Evolutionary conservation across 2,888 invertebrate genomes (phyloP), one percentile per base, ranked within the genome.

Genomic region (Drosophila quinaria): DNA sequence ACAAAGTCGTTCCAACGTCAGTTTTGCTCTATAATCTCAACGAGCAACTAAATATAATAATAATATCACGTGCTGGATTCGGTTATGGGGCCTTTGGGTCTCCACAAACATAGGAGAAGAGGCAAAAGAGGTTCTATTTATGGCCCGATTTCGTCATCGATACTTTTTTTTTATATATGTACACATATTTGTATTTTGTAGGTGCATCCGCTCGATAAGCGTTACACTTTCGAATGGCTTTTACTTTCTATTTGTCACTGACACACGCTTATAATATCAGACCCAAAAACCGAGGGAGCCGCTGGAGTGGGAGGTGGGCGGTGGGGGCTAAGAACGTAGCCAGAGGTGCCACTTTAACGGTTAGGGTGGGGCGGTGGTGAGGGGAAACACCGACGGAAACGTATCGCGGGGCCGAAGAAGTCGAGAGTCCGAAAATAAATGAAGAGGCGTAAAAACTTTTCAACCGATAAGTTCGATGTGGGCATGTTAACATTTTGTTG

Each of bases 381-480:
- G 31, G 15, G 25, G 8, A 2, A 1, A 15, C 37, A 42, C 37
- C 60, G 64, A 51, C 55, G 47, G 42, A 74, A 63, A 62, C 64
- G 44, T 51, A 79, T 66, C 61, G 70, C 54, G 35, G 50, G 35
- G 39, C 15, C 47, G 31, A 15, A 37, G 15, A 58, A 56, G 49
- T 52, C 70, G 42, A 56, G 69, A 69, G 65, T 69, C 62, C 80
- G 46, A 78, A 71, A 79, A 80, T 73, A 81, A 81, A 79, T 71
- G 73, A 77, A 80, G 67, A 79, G 80, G 81, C 89, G 81, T 89
- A 83, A 74, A 75, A 74, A 83, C 69, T 17, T 78, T 73, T 87
- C 70, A 69, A 71, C 73, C 85, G 85, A 86, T 86, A 86, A 86
- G 87, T 84, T 73, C 61, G 58, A 22, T 69, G 70, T 77, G 80